Conservation (phyloP, 2,888 invertebrate genomes). For the Sympetrum striolatum region DNA sequence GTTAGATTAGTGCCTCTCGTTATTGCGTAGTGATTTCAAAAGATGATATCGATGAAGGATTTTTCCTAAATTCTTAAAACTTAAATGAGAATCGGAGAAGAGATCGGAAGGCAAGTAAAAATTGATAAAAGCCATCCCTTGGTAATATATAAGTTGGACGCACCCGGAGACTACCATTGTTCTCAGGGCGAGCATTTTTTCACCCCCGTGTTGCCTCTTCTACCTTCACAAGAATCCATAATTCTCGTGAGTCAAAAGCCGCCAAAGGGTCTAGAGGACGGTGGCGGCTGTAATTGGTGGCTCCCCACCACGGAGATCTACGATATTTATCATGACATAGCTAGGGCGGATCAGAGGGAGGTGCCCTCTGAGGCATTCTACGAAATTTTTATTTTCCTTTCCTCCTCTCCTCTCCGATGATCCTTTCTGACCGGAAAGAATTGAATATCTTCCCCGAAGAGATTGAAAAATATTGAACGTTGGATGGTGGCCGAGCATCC, state of each 20-base stretch:
- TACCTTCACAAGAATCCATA: slow-evolving; percentile 1
- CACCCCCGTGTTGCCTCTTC: neutral
- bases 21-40: no score
- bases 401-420: neutral
- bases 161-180: neutral
- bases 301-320: slow-evolving; percentile 19
- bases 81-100: no score
- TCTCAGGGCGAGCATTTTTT: neutral
- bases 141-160: no score
- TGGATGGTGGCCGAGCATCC: neutral
- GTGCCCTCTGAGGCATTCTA: slow-evolving; percentile 11
- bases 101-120: no score
- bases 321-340: slow-evolving; percentile 34
- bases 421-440: slow-evolving; percentile 22
- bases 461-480: slow-evolving; percentile 3
- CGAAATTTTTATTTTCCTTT: neutral
- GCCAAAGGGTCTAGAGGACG: neutral
- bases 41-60: no score
- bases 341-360: slow-evolving; percentile 10
- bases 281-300: slow-evolving; percentile 35
- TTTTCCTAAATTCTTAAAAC: no score
- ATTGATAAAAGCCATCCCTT: no score
- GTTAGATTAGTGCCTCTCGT: no score
- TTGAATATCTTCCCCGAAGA: slow-evolving; percentile 22
- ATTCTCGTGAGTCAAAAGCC: neutral